A percentile compares a stretch with the other conserved stretches of the same genome.
Conservation (phyloP, 1,140 invertebrate species). For the Pomacea maculata region DNA sequence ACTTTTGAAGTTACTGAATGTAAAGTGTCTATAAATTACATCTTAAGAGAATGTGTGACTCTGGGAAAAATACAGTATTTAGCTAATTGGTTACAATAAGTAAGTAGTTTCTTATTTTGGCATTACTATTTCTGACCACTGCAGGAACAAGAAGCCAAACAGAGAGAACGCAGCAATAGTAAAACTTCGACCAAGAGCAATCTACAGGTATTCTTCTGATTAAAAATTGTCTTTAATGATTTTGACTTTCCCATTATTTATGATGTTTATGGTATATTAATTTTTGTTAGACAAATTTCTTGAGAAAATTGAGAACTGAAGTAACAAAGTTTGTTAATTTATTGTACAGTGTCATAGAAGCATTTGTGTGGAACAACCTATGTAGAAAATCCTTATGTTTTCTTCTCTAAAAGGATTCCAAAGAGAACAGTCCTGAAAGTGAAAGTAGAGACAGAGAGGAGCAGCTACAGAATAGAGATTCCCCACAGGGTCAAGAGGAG, state of each 20-base stretch:
- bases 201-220: conserved; percentile 6
- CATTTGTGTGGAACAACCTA: no score
- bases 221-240: background rate
- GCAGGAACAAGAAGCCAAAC: conserved; percentile 43
- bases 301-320: no score
- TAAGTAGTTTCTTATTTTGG: no score
- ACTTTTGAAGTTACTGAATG: no score
- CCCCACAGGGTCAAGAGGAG: background rate
- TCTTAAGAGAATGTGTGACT: no score
- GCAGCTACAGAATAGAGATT: conserved; percentile 28
- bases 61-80: no score
- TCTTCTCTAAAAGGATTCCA: conserved; percentile 2
- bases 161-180: conserved; percentile 38
- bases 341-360: no score
- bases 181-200: conserved; percentile 32
- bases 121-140: conserved; percentile 19
- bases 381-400: no score
- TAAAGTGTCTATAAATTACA: no score
- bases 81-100: no score
- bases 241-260: background rate
- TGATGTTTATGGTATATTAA: background rate
- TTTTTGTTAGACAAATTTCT: no score
- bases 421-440: conserved; percentile 8
- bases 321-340: no score
- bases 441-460: conserved; percentile 22